Percentiles rank a stretch among this genome's conserved stretches.
Evolutionary conservation across 2,888 invertebrate genomes (phyloP).

Genomic region (Catocala nupta): DNA sequence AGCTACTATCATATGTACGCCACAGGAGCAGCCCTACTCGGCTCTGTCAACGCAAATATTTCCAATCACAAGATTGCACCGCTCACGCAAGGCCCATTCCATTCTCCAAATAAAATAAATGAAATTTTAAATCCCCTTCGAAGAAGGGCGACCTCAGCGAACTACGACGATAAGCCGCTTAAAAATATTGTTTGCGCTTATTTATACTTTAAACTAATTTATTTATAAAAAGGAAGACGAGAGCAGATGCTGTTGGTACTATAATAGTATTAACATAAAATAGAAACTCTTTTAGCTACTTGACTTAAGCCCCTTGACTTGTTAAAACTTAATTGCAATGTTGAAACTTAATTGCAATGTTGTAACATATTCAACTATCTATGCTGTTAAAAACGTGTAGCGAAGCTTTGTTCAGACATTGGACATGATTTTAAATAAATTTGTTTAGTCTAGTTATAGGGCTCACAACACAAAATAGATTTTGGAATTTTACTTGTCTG

Average conservation of each 20-base stretch:
- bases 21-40: constrained; percentile 11
- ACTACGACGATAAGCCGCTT: constrained; percentile 8
- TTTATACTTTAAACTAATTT: constrained; percentile 2
- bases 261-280: neutral
- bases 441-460: too few relatives aligned
- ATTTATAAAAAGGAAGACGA: neutral
- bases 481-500: too few relatives aligned
- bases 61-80: constrained; percentile 45
- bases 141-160: neutral
- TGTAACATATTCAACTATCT: too few relatives aligned
- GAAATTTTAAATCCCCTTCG: constrained; percentile 31
- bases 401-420: too few relatives aligned
- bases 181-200: constrained; percentile 2
- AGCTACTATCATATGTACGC: neutral
- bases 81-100: constrained; percentile 31
- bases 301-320: too few relatives aligned
- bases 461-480: too few relatives aligned
- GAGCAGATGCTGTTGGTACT: neutral
- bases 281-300: neutral
- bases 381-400: too few relatives aligned
- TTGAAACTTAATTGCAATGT: too few relatives aligned
- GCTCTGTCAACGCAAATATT: constrained; percentile 38
- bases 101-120: constrained; percentile 38
- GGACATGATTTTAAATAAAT: too few relatives aligned
- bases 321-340: too few relatives aligned